A percentile compares a stretch with the other conserved stretches of the same genome.
Conservation (phyloP, 1,140 invertebrate species). For the Aleiodes sp. region DNA sequence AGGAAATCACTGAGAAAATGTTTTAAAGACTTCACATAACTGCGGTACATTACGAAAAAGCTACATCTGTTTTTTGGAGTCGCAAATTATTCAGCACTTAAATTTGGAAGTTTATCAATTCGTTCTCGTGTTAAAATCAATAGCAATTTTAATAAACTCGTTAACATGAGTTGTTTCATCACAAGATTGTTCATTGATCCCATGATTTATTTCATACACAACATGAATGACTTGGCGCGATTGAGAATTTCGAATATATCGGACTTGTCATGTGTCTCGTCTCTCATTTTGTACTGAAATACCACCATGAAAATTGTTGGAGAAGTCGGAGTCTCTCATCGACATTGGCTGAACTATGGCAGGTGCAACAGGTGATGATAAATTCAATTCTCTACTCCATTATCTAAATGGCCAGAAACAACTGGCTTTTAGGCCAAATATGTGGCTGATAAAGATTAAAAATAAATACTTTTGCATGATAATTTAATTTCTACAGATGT, state of each 20-base stretch:
- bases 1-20: constrained; percentile 6
- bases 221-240: not conserved
- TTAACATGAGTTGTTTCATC: no score
- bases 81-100: no score
- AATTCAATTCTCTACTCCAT: not conserved
- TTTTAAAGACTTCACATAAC: constrained; percentile 17
- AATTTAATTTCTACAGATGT: no score
- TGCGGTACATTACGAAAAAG: not conserved
- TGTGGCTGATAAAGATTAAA: not conserved
- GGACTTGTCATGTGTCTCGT: not conserved
- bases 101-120: no score
- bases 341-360: constrained; percentile 9
- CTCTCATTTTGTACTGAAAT: not conserved
- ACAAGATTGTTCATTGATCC: no score
- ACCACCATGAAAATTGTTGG: not conserved
- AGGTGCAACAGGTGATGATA: constrained; percentile 10
- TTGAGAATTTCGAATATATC: not conserved
- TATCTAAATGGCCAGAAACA: not conserved
- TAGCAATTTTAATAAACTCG: no score
- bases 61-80: constrained; percentile 18
- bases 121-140: no score
- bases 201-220: no score
- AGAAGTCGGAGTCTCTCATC: not conserved
- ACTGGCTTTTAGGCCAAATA: not conserved
- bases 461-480: no score